These are phyloP conservation scores for Limnothrissa miodon DNA, from an alignment of 2,113 vertebrate genomes.

Conservation along the genomic window DNA sequence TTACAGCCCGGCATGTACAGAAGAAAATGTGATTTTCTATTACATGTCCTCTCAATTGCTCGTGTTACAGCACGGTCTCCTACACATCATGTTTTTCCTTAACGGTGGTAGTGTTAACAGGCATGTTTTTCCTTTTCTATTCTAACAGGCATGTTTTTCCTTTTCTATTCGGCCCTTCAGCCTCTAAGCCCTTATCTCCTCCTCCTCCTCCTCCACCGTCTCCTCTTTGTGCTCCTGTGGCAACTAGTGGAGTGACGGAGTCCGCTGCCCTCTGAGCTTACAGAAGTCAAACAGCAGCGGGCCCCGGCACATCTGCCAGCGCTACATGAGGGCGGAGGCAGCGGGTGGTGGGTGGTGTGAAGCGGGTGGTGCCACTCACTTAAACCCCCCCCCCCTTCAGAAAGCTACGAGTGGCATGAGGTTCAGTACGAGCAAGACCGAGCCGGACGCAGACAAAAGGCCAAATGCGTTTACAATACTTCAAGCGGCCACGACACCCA, in stretches of 20 bases:
- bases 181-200: background rate
- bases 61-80: too few relatives aligned
- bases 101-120: background rate
- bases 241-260: background rate
- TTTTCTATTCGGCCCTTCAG: background rate
- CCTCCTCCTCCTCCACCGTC: background rate
- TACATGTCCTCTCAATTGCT: too few relatives aligned
- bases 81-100: background rate
- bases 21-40: too few relatives aligned
- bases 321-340: background rate
- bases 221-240: background rate
- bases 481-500: constrained; percentile 76
- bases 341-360: too few relatives aligned
- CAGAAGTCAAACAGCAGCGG: background rate
- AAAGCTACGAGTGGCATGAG: constrained; percentile 43
- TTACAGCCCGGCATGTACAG: too few relatives aligned
- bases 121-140: background rate
- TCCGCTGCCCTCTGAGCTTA: background rate
- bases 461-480: constrained; percentile 86
- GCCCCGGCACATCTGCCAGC: background rate
- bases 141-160: background rate
- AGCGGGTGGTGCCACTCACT: constrained; percentile 31
- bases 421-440: background rate
- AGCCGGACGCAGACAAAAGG: constrained; percentile 79
- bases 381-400: background rate